A percentile compares a stretch with the other conserved stretches of the same genome.
Conservation (phyloP, 2,797 vertebrate species). For the Hippocampus kuda region DNA sequence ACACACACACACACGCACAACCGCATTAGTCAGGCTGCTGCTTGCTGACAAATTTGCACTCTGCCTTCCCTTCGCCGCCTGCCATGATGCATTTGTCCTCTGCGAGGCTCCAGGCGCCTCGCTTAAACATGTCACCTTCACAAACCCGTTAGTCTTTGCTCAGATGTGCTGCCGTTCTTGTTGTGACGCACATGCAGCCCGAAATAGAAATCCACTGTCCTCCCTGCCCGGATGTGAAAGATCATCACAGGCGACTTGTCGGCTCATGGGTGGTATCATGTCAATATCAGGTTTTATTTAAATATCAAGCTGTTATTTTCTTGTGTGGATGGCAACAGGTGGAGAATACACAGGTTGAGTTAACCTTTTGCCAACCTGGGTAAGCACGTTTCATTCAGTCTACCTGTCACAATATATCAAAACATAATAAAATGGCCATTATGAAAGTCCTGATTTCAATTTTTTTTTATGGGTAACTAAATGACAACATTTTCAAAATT, state of each 20-base stretch:
- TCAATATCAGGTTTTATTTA: neutral
- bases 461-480: too few relatives aligned
- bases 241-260: neutral
- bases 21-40: neutral
- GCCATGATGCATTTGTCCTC: slow-evolving; percentile 27
- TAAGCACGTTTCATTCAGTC: too few relatives aligned
- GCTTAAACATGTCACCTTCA: slow-evolving; percentile 31
- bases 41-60: neutral
- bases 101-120: slow-evolving; percentile 15
- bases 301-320: too few relatives aligned
- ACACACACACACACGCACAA: neutral
- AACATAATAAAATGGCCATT: too few relatives aligned
- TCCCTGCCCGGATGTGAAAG: neutral
- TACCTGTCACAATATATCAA: too few relatives aligned
- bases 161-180: neutral
- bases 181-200: neutral
- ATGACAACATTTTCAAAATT: too few relatives aligned
- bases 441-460: too few relatives aligned
- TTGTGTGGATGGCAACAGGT: too few relatives aligned
- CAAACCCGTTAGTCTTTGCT: slow-evolving; percentile 7
- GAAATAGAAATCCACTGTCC: neutral
- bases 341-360: too few relatives aligned
- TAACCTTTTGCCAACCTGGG: too few relatives aligned
- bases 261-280: neutral
- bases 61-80: slow-evolving; percentile 24